These are phyloP conservation scores for Cynopterus brachyotis DNA, from an alignment of 2,113 vertebrate species.

Conservation along the genomic window DNA sequence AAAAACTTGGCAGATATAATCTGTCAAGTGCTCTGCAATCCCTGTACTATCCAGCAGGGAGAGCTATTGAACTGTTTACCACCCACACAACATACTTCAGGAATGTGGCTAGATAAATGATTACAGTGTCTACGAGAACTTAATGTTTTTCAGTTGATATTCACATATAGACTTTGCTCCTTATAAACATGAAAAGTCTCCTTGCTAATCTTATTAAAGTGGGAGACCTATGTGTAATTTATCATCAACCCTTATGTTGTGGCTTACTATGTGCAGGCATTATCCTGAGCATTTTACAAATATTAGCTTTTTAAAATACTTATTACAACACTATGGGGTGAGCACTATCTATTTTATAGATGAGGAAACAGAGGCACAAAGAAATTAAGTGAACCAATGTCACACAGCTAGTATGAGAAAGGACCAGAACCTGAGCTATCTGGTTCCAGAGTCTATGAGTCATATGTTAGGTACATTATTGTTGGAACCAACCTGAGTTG, in stretches of 20 bases:
- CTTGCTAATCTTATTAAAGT: not conserved
- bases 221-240: not conserved
- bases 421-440: not conserved
- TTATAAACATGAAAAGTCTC: not conserved
- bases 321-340: not conserved
- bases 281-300: not conserved
- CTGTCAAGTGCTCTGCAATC: not conserved
- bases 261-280: not conserved
- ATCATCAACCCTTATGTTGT: not conserved
- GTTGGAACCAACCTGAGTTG: not conserved
- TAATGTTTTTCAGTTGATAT: not conserved
- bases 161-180: not conserved
- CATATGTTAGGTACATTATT: not conserved
- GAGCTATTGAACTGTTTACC: not conserved
- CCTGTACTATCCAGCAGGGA: constrained; percentile 10
- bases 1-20: not conserved
- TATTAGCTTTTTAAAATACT: not conserved
- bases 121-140: not conserved
- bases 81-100: not conserved
- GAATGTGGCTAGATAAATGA: not conserved
- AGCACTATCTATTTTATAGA: not conserved
- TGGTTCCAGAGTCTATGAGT: not conserved
- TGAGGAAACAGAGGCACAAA: not conserved
- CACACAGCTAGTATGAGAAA: not conserved
- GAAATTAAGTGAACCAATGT: not conserved